A percentile compares a stretch with the other conserved stretches of the same genome.
phyloP scores from a whole-genome alignment of 2,113 vertebrate species.

The Daphoenositta chrysoptera region DNA sequence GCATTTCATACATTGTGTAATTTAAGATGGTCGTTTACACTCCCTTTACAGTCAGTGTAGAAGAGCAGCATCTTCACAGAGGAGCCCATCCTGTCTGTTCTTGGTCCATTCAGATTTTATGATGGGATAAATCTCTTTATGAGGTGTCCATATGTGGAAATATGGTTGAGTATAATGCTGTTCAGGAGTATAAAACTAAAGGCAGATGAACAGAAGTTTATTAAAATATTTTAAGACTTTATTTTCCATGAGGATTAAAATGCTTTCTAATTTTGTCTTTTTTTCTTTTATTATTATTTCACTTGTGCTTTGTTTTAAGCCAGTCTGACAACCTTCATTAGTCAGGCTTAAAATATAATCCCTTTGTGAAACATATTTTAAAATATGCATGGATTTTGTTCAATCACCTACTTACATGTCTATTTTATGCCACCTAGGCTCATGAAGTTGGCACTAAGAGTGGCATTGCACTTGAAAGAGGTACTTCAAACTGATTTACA shows the following conservation, averaged over 20 bases:
- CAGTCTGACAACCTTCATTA: background rate
- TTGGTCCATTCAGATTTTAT: background rate
- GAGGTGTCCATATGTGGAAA: background rate
- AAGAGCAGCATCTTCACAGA: background rate
- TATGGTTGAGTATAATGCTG: background rate
- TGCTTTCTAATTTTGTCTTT: background rate
- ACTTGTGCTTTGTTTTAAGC: background rate
- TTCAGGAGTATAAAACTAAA: background rate
- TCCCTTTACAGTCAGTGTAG: background rate
- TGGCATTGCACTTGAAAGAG: background rate
- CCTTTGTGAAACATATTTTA: background rate
- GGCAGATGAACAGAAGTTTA: background rate
- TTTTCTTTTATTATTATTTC: background rate
- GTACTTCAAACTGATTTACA: background rate
- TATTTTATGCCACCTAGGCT: background rate
- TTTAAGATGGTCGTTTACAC: background rate
- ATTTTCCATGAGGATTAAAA: background rate
- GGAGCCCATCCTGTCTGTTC: background rate
- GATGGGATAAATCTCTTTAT: background rate
- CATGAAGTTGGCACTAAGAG: background rate
- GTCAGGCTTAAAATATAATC: background rate
- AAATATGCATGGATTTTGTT: background rate
- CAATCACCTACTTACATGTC: background rate
- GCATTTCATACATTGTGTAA: background rate
- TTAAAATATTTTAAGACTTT: background rate